These are phyloP conservation scores for Excalfactoria chinensis DNA, from an alignment of 2,113 vertebrate genomes.

Conservation along the genomic window DNA sequence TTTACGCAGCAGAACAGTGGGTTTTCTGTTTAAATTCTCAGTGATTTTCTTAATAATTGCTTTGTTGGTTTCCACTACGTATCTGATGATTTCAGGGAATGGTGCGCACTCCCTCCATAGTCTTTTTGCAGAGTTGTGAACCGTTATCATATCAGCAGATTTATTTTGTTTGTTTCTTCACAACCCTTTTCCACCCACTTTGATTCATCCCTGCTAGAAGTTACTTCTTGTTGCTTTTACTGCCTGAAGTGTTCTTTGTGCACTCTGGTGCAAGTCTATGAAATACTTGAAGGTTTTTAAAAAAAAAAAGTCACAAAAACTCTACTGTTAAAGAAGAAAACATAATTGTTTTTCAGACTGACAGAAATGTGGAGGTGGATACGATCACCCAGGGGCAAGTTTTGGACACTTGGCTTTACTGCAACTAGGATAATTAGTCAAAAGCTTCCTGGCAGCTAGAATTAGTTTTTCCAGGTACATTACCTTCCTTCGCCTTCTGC, in stretches of 20 bases:
- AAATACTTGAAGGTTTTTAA: neutral
- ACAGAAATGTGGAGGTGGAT: neutral
- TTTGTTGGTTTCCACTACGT: neutral
- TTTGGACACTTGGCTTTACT: neutral
- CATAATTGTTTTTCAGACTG: neutral
- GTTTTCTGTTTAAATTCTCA: neutral
- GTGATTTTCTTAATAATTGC: neutral
- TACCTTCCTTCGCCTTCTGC: neutral
- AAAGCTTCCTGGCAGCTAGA: neutral
- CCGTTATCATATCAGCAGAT: neutral
- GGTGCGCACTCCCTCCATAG: neutral
- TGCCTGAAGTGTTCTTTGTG: neutral
- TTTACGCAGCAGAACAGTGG: neutral
- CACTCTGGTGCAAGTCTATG: neutral
- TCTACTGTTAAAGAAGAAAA: neutral
- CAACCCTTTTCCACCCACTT: neutral
- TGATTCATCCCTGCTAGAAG: neutral
- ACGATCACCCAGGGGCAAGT: neutral
- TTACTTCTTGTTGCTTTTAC: neutral
- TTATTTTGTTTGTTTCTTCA: neutral
- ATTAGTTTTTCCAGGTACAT: neutral
- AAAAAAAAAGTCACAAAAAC: neutral
- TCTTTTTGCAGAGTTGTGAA: neutral
- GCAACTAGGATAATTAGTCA: neutral
- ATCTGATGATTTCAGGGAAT: neutral